Conservation (phyloP, 2,113 vertebrate species). For the Donacobius atricapilla region DNA sequence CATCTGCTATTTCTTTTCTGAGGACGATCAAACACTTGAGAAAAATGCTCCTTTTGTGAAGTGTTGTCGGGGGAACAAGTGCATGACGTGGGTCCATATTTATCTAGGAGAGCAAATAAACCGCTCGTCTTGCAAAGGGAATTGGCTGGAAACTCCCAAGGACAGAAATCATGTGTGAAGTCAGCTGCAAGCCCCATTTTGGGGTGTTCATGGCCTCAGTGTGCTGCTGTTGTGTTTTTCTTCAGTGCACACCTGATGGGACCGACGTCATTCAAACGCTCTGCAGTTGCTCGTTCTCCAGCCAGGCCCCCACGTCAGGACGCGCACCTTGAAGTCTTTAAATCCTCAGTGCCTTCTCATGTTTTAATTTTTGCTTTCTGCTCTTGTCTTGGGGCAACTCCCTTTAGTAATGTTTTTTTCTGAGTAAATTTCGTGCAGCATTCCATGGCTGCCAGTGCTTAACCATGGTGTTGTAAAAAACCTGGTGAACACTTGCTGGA, state of each 20-base stretch:
- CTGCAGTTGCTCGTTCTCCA: background rate
- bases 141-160: conserved; percentile 25
- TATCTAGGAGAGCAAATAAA: conserved; percentile 56
- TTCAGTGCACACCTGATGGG: background rate
- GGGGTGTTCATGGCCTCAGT: background rate
- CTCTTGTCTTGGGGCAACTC: background rate
- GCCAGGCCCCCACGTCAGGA: background rate
- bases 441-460: background rate
- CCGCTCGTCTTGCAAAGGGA: background rate
- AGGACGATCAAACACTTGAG: background rate
- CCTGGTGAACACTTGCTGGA: background rate
- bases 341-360: background rate
- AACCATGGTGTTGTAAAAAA: background rate
- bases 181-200: background rate
- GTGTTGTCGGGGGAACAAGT: conserved; percentile 52
- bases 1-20: conserved; percentile 46
- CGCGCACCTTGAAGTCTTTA: background rate
- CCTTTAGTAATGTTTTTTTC: background rate
- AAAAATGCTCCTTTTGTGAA: conserved; percentile 53
- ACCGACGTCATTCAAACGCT: background rate
- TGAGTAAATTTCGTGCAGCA: accelerated
- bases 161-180: conserved; percentile 40
- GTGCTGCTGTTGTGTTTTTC: conserved; percentile 18
- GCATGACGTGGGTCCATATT: conserved; percentile 21
- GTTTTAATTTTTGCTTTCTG: background rate